phyloP scores from a whole-genome alignment of 2,888 invertebrate species.

The Heteropelma amictum region DNA sequence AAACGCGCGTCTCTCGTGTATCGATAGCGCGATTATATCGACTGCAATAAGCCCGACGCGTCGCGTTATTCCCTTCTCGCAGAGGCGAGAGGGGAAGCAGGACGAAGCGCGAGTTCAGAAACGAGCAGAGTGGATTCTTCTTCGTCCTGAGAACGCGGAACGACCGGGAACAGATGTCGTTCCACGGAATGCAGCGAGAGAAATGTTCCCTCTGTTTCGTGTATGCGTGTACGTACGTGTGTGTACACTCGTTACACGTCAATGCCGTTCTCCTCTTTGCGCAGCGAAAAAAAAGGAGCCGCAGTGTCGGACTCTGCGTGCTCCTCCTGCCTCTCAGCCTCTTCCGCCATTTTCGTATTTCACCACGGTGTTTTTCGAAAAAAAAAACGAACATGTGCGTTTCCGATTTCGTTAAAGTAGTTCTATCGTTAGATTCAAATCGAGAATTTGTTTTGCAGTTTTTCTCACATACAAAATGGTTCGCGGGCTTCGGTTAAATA shows the following conservation, averaged over 20 bases:
- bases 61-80: slow-evolving; percentile 14
- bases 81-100: background rate
- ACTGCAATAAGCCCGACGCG: slow-evolving; percentile 27
- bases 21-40: slow-evolving; percentile 47
- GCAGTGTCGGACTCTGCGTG: too few relatives aligned
- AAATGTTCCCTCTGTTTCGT: slow-evolving; percentile 35
- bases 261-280: too few relatives aligned
- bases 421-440: too few relatives aligned
- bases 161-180: slow-evolving; percentile 72
- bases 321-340: too few relatives aligned
- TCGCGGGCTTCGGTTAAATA: too few relatives aligned
- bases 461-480: too few relatives aligned
- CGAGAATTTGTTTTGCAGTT: too few relatives aligned
- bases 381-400: background rate
- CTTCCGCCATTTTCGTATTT: background rate
- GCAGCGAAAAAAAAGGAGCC: too few relatives aligned
- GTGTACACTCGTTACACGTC: background rate
- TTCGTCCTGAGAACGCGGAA: slow-evolving; percentile 71
- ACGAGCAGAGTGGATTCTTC: slow-evolving; percentile 46
- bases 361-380: too few relatives aligned
- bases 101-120: slow-evolving; percentile 21
- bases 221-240: background rate
- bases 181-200: slow-evolving; percentile 64
- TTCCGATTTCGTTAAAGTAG: too few relatives aligned
- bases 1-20: too few relatives aligned